Evolutionary conservation across 2,888 invertebrate genomes (phyloP).

Genomic region (Sinopyrophorus schimmeli): DNA sequence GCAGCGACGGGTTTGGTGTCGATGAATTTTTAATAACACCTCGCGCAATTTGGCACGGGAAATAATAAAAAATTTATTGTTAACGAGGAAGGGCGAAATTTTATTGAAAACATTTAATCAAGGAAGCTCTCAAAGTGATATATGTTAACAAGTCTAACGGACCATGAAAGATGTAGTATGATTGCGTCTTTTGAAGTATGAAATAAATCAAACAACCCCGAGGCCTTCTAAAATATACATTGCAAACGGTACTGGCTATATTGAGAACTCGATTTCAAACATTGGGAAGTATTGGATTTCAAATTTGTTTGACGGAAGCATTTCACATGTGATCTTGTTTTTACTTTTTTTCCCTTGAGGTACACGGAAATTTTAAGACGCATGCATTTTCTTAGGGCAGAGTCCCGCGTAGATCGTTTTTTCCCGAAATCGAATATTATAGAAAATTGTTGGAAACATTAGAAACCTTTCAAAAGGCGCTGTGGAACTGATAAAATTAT

Average conservation of each 20-base stretch:
- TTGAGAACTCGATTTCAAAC: constrained; percentile 20
- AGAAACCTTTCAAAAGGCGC: no score
- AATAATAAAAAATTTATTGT: constrained; percentile 3
- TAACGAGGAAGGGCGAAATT: background rate
- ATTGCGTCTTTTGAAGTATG: constrained; percentile 41
- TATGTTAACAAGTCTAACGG: constrained; percentile 31
- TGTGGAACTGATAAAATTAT: no score
- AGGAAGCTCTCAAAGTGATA: constrained; percentile 11
- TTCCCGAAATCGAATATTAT: no score
- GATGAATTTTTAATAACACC: background rate
- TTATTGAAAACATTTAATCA: constrained; percentile 8
- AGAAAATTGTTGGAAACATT: no score
- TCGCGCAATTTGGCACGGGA: background rate
- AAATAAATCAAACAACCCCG: constrained; percentile 40
- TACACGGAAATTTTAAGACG: constrained; percentile 5
- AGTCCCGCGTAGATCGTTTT: no score
- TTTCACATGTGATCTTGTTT: constrained; percentile 21
- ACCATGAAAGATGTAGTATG: constrained; percentile 38
- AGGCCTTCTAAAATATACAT: constrained; percentile 36
- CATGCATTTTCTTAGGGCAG: background rate
- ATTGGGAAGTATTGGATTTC: constrained; percentile 34
- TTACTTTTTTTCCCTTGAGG: constrained; percentile 14
- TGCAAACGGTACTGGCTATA: constrained; percentile 13
- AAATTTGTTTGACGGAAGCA: constrained; percentile 32
- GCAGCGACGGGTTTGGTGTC: background rate